These are phyloP conservation scores for Sinhomidia bicolor DNA, from an alignment of 2,888 invertebrate genomes.

Conservation along the genomic window DNA sequence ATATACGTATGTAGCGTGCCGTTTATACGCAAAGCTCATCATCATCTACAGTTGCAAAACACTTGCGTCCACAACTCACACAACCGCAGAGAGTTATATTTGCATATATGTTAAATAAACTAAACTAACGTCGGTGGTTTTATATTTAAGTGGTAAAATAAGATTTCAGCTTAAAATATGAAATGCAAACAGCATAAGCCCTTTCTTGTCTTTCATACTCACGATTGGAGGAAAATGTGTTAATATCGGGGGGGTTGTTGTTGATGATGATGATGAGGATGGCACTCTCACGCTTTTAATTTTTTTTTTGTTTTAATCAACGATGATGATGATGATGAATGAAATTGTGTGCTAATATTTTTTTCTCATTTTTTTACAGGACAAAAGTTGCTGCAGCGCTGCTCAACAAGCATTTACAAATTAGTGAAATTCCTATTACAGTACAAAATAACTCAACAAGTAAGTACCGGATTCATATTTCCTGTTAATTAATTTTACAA, in stretches of 20 bases:
- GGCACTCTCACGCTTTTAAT: neutral
- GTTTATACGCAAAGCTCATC: too few relatives aligned
- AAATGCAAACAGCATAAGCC: too few relatives aligned
- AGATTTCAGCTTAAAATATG: too few relatives aligned
- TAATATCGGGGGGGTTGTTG: too few relatives aligned
- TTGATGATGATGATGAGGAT: neutral
- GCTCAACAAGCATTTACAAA: slow-evolving; percentile 93
- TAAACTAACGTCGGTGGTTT: too few relatives aligned
- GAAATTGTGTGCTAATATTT: neutral
- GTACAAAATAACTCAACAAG: slow-evolving; percentile 80
- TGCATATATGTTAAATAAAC: too few relatives aligned
- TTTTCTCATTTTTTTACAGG: slow-evolving; percentile 83
- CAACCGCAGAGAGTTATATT: too few relatives aligned
- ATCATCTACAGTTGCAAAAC: neutral
- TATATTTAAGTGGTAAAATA: too few relatives aligned
- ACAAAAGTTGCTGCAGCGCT: slow-evolving; percentile 94
- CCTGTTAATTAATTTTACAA: neutral
- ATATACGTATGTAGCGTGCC: too few relatives aligned
- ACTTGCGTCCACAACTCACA: neutral
- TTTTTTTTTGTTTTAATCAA: neutral
- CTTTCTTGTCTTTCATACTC: too few relatives aligned
- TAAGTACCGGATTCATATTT: slow-evolving; percentile 56
- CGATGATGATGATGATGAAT: neutral
- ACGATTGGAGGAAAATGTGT: too few relatives aligned
- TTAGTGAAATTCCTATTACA: slow-evolving; percentile 85